Percentiles rank a stretch among this genome's conserved stretches.
These are phyloP conservation scores for Caradrina clavipalpis DNA, from an alignment of 2,888 invertebrate species.

Conservation along the genomic window DNA sequence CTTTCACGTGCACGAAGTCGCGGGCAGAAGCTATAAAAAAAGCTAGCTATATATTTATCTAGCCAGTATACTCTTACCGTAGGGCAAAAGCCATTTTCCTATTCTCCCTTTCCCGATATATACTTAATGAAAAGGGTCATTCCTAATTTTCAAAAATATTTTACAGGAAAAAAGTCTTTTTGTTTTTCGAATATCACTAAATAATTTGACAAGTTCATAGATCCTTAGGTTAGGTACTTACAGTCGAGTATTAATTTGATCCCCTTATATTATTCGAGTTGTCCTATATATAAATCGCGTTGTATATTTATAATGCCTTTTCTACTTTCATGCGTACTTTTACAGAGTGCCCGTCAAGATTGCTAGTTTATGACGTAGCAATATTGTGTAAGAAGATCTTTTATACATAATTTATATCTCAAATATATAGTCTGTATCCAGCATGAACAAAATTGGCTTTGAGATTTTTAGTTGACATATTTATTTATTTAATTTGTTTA, in stretches of 20 bases:
- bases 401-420: constrained; percentile 41
- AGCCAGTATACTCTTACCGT: too few species aligned
- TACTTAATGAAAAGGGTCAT: too few species aligned
- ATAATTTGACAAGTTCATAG: too few species aligned
- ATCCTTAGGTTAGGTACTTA: background rate
- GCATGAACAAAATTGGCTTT: constrained; percentile 40
- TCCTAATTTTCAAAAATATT: too few species aligned
- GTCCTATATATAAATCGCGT: background rate
- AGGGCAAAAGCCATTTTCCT: too few species aligned
- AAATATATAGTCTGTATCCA: constrained; percentile 42
- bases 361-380: constrained; percentile 53
- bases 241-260: background rate
- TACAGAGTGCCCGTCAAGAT: constrained; percentile 57
- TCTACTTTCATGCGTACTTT: constrained; percentile 52
- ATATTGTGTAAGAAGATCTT: constrained; percentile 58
- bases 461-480: background rate
- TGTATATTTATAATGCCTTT: constrained; percentile 42
- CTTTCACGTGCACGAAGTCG: too few species aligned
- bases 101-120: too few species aligned
- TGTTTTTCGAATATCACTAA: too few species aligned
- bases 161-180: too few species aligned
- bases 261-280: background rate
- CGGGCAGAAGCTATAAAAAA: too few species aligned
- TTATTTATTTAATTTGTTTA: constrained; percentile 35
- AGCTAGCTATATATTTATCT: too few species aligned